Base-by-base conservation (phyloP, 1,140 invertebrate genomes). In the Eurosta solidaginis region DNA sequence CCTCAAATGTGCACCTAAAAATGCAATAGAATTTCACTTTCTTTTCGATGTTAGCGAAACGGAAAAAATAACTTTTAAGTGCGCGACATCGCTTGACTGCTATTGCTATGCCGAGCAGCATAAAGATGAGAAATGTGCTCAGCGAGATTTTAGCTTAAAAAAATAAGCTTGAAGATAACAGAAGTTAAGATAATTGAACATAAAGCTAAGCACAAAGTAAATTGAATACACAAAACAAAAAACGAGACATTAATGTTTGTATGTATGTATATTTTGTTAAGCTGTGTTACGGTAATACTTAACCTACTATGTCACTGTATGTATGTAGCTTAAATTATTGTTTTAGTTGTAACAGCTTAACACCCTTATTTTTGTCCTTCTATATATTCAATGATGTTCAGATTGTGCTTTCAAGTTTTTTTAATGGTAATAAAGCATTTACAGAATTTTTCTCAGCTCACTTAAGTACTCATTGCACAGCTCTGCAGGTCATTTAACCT, bases 21-120 rank as follows among this genome's bases (percentile, higher is more conserved):
- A 20, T 68, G 59, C 33, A 17, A 36, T 42, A 68, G 59, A 68
- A 68, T 68, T 68, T 68, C 59, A 68, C 59, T 68, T 68, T 68
- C 59, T 68, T 68, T 68, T 68, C 59, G 33, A 29, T 68, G 59
- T 68, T n/a, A 68, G 40, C 22, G 59, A 40, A n/a, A n/a, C n/a
- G n/a, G n/a, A 68, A 40, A 42, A 7, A n/a, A 12, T 9, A 27
- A n/a, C n/a, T n/a, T n/a, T n/a, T n/a, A n/a, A n/a, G n/a, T n/a
- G n/a, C n/a, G n/a, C n/a, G n/a, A n/a, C n/a, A n/a, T n/a, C n/a
- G n/a, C n/a, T n/a, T 20, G 20, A 20, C 12, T 40, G 59, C n/a
- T 29, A 12, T 40, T 3, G 33, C 49, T 1, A n/a, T n/a, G 49
- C n/a, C 10, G 25, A 22, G 4, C 25, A 52, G 5, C n/a, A 29